These are phyloP conservation scores for Hylia prasina DNA, from an alignment of 2,113 vertebrate species.

Conservation along the genomic window DNA sequence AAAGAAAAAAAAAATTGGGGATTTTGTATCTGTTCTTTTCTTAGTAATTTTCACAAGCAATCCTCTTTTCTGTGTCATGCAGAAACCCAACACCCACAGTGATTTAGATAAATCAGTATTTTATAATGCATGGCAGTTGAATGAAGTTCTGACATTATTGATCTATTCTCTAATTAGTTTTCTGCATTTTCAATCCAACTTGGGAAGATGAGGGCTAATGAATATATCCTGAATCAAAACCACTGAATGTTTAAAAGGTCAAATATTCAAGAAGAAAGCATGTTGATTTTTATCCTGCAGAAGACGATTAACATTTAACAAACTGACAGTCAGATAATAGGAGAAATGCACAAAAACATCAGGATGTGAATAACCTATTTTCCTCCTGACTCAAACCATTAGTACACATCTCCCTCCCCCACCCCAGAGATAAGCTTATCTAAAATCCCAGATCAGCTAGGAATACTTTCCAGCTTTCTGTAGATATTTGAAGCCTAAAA, in stretches of 20 bases:
- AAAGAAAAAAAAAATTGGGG: background rate
- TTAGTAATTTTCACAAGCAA: background rate
- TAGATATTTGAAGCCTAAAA: background rate
- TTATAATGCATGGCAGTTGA: background rate
- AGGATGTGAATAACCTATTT: background rate
- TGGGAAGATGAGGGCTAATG: background rate
- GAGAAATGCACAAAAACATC: background rate
- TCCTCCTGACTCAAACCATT: background rate
- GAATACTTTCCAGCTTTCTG: background rate
- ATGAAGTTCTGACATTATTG: conserved; percentile 6
- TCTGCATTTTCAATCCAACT: conserved; percentile 4
- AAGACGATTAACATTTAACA: background rate
- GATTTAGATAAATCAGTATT: background rate
- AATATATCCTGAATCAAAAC: background rate
- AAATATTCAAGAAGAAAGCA: conserved; percentile 12
- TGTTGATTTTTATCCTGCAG: background rate
- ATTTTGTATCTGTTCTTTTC: background rate
- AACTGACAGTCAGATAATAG: background rate
- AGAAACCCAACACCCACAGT: background rate
- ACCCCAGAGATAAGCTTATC: background rate
- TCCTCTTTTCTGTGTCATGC: background rate
- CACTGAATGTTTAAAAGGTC: conserved; percentile 32
- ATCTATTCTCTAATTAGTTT: conserved; percentile 14
- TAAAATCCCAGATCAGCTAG: background rate
- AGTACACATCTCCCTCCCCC: background rate